These are phyloP conservation scores for Plagodis pulveraria DNA, from an alignment of 2,888 invertebrate species.

Conservation along the genomic window DNA sequence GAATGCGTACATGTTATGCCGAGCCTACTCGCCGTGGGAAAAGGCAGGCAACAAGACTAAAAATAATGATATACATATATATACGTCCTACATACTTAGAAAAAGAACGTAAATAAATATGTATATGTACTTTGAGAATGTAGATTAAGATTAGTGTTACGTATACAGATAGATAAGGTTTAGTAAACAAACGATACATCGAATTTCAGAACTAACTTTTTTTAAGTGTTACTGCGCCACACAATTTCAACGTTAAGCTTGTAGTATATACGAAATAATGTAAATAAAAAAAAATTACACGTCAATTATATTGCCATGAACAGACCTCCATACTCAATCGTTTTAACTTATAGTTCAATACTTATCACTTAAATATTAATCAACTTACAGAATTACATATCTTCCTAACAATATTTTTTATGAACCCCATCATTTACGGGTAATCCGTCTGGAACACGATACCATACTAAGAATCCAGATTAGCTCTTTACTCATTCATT, in stretches of 20 bases:
- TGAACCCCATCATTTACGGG: slow-evolving; percentile 36
- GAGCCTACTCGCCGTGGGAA: too few species aligned
- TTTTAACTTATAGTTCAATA: too few species aligned
- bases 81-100: not conserved
- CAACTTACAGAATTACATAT: slow-evolving; percentile 40
- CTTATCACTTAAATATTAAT: not conserved
- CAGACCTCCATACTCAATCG: too few species aligned
- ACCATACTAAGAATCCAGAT: slow-evolving; percentile 4
- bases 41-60: not conserved
- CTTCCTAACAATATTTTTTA: slow-evolving; percentile 39
- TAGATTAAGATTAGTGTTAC: slow-evolving; percentile 3
- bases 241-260: not conserved
- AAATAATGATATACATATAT: too few species aligned
- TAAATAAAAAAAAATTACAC: too few species aligned
- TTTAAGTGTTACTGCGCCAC: not conserved
- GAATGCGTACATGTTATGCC: too few species aligned
- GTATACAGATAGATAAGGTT: slow-evolving; percentile 6
- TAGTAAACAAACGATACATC: not conserved
- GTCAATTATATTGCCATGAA: too few species aligned
- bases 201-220: slow-evolving; percentile 7
- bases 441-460: slow-evolving; percentile 3
- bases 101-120: not conserved
- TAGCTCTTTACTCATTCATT: slow-evolving; percentile 16
- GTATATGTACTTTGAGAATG: not conserved
- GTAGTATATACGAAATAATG: too few species aligned